A percentile compares a stretch with the other conserved stretches of the same genome.
Conservation (phyloP, 2,888 invertebrate genomes). For the Dicyrtomina minuta region DNA sequence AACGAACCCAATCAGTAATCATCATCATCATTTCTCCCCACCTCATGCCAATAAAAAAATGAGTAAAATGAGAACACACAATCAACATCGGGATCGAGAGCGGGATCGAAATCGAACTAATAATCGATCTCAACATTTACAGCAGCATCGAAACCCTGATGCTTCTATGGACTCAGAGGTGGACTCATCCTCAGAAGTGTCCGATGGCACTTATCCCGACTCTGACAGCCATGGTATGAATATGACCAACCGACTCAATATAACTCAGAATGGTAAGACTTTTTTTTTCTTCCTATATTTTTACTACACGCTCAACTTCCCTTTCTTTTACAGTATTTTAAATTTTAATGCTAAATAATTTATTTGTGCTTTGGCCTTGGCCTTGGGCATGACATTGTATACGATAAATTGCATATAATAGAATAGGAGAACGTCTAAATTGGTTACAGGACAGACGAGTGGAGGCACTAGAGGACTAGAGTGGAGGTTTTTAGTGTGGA, state of each 20-base stretch:
- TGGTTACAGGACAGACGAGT: too few species aligned
- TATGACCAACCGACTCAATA: slow-evolving; percentile 52
- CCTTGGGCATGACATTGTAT: too few species aligned
- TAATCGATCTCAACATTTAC: slow-evolving; percentile 38
- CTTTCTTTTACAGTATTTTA: slow-evolving; percentile 1
- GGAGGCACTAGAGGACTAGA: too few species aligned
- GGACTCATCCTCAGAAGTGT: slow-evolving; percentile 53
- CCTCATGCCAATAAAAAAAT: slow-evolving; percentile 38
- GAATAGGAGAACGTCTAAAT: too few species aligned
- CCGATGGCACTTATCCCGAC: slow-evolving; percentile 52
- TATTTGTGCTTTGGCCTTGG: too few species aligned
- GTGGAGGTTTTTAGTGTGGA: too few species aligned
- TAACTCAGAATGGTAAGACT: slow-evolving; percentile 48
- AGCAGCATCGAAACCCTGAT: slow-evolving; percentile 42
- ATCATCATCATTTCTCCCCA: slow-evolving; percentile 49
- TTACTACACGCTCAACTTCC: not conserved
- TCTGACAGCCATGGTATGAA: slow-evolving; percentile 50
- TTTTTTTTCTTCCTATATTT: slow-evolving; percentile 10
- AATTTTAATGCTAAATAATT: too few species aligned
- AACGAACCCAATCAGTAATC: slow-evolving; percentile 32
- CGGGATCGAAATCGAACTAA: not conserved
- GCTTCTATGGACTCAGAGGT: slow-evolving; percentile 48
- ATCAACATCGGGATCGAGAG: slow-evolving; percentile 32
- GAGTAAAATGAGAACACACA: slow-evolving; percentile 40
- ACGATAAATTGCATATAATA: too few species aligned